phyloP scores from a whole-genome alignment of 2,113 vertebrate genomes.

The pig (Sus scrofa) region T2T-Sscrofa CM000813.6:127826001-127826500 shows the following conservation, averaged over 20 bases:
- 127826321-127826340: no score
- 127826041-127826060: not conserved
- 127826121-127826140: not conserved
- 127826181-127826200: not conserved
- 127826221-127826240: not conserved
- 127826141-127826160: not conserved
- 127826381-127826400: no score
- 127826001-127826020: not conserved
- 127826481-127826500: not conserved
- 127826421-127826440: no score
- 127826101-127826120: not conserved
- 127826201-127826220: not conserved
- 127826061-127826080: not conserved
- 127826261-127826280: not conserved
- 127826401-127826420: no score
- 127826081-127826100: not conserved
- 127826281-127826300: constrained; percentile 34
- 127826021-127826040: not conserved
- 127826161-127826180: not conserved
- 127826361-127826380: no score
- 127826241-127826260: not conserved
- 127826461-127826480: no score
- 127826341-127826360: no score
- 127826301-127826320: no score
- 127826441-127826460: no score